Evolutionary conservation across 2,797 vertebrate genomes (phyloP).

Genomic region (Triplophysa bombifrons): DNA sequence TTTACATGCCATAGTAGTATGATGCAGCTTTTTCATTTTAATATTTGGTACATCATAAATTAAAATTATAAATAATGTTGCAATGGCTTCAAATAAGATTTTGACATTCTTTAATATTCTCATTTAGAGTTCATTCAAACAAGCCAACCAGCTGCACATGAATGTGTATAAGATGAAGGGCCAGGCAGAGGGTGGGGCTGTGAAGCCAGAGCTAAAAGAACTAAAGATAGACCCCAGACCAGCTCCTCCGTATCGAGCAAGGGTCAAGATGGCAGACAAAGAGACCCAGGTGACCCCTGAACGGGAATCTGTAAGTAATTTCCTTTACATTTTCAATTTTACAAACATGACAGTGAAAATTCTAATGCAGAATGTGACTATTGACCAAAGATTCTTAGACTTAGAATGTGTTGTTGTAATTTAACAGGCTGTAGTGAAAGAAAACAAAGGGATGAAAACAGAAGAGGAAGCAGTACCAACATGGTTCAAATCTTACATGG

Average conservation of each 20-base stretch:
- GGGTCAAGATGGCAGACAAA: constrained; percentile 83
- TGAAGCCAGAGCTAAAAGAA: constrained; percentile 74
- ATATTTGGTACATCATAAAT: background rate
- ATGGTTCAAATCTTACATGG: constrained; percentile 96
- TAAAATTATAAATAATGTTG: background rate
- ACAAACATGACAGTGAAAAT: background rate
- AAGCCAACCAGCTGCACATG: constrained; percentile 92
- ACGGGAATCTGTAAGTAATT: constrained; percentile 76
- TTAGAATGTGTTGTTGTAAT: constrained; percentile 37
- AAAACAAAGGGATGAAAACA: constrained; percentile 75
- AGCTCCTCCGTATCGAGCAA: constrained; percentile 76
- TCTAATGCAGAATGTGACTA: too few relatives aligned
- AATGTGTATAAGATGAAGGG: constrained; percentile 88
- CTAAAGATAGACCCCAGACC: constrained; percentile 81
- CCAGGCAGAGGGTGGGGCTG: constrained; percentile 70
- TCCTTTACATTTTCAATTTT: constrained; percentile 7
- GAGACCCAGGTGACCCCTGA: constrained; percentile 79
- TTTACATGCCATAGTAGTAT: background rate
- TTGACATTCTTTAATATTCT: background rate
- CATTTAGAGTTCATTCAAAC: constrained; percentile 88
- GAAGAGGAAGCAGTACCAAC: constrained; percentile 85
- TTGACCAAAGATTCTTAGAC: background rate
- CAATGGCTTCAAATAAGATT: background rate
- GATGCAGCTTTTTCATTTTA: background rate
- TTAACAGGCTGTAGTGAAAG: constrained; percentile 71